These are phyloP conservation scores for Dermochelys coriacea DNA, from an alignment of 2,797 vertebrate species.

Conservation along the genomic window DNA sequence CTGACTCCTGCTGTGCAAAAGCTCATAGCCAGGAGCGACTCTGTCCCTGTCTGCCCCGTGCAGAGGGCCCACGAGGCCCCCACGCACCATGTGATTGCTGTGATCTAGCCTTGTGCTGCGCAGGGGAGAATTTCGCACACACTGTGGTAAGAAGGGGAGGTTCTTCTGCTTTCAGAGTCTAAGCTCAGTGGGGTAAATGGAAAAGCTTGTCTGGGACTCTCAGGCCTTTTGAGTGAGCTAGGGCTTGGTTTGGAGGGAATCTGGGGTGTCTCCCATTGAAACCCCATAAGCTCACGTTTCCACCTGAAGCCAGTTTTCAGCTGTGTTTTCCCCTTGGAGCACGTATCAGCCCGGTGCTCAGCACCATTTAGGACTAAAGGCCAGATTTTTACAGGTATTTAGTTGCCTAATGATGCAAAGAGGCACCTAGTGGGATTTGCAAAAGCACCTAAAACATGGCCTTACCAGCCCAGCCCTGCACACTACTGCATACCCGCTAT, in stretches of 20 bases:
- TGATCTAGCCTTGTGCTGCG: not conserved
- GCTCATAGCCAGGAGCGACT: fast-evolving
- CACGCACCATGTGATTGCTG: not conserved
- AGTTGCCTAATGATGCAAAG: not conserved
- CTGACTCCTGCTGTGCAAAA: not conserved
- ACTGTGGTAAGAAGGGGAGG: not conserved
- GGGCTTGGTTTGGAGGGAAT: not conserved
- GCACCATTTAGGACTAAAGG: not conserved
- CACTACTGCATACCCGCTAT: not conserved
- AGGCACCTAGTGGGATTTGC: not conserved
- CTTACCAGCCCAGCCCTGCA: not conserved
- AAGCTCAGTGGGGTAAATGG: not conserved
- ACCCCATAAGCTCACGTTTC: not conserved
- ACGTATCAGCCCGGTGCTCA: not conserved
- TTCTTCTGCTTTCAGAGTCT: not conserved
- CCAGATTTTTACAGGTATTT: not conserved
- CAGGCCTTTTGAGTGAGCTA: not conserved
- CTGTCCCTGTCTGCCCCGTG: not conserved
- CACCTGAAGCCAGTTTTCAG: not conserved
- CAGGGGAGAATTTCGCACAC: not conserved
- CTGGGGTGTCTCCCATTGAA: not conserved
- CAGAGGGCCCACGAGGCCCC: not conserved
- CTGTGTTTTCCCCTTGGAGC: not conserved
- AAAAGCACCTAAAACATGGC: not conserved
- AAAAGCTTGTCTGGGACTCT: not conserved